These are phyloP conservation scores for Planococcus citri DNA, from an alignment of 1,140 invertebrate genomes.

Conservation along the genomic window DNA sequence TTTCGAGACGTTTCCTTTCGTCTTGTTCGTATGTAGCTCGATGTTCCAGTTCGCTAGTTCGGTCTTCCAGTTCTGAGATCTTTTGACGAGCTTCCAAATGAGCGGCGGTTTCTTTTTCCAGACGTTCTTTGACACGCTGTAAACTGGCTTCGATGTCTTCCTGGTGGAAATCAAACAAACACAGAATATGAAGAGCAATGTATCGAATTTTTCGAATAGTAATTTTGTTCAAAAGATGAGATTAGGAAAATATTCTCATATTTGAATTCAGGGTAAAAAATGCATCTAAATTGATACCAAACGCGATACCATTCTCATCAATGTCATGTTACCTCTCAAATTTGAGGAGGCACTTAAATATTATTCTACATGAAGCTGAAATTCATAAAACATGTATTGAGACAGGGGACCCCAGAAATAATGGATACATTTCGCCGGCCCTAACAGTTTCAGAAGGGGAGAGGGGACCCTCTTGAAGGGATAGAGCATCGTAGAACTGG, in stretches of 20 bases:
- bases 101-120: constrained; percentile 77
- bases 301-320: too few species aligned
- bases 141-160: constrained; percentile 80
- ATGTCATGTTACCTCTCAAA: too few species aligned
- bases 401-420: too few species aligned
- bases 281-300: too few species aligned
- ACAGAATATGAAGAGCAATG: not conserved
- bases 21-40: constrained; percentile 68
- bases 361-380: too few species aligned
- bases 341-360: too few species aligned
- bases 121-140: constrained; percentile 67
- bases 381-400: too few species aligned
- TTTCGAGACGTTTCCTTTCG: constrained; percentile 67
- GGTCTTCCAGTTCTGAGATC: constrained; percentile 57
- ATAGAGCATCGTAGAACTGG: too few species aligned
- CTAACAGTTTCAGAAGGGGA: too few species aligned
- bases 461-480: too few species aligned
- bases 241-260: not conserved
- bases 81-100: constrained; percentile 77
- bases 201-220: not conserved
- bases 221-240: not conserved
- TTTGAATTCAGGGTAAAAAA: too few species aligned
- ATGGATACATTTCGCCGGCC: too few species aligned
- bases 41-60: constrained; percentile 55
- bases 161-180: constrained; percentile 35